Conservation (phyloP, 37 sponge, comb jelly and placozoan species). For the Diacarnus erythraeanus region DNA sequence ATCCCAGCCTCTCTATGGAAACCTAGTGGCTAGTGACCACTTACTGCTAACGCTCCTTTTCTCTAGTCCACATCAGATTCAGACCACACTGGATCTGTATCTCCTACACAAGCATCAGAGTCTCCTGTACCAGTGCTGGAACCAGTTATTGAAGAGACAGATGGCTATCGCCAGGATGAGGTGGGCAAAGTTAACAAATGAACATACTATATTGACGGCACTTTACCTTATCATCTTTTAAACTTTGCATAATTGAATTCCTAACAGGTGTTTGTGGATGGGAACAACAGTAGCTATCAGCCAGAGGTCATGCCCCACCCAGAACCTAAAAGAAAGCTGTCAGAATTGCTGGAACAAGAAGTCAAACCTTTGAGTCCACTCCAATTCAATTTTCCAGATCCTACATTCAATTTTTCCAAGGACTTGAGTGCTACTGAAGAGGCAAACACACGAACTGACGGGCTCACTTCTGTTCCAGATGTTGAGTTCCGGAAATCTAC, state of each 20-base stretch:
- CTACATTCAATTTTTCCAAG: neutral
- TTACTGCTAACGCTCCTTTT: too few relatives aligned
- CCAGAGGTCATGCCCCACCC: neutral
- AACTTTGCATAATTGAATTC: neutral
- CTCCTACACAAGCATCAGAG: neutral
- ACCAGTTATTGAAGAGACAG: conserved; percentile 3
- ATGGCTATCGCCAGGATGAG: neutral
- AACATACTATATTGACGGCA: neutral
- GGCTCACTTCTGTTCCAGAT: neutral
- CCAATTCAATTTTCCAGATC: neutral
- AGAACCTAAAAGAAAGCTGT: conserved; percentile 7
- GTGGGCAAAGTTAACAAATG: neutral
- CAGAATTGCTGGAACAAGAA: conserved; percentile 5
- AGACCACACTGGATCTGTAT: too few relatives aligned
- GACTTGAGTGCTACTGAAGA: neutral
- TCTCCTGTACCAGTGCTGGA: neutral
- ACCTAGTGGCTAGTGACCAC: too few relatives aligned
- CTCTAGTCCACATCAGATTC: too few relatives aligned
- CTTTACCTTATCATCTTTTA: neutral
- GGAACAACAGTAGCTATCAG: neutral
- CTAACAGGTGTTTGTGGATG: neutral
- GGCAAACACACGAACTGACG: conserved; percentile 1
- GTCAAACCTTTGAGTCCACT: conserved; percentile 37
- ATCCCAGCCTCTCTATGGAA: too few relatives aligned
- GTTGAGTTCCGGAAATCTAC: neutral